Conservation (phyloP, 2,797 vertebrate species). For the Macrochelys suwanniensis region DNA sequence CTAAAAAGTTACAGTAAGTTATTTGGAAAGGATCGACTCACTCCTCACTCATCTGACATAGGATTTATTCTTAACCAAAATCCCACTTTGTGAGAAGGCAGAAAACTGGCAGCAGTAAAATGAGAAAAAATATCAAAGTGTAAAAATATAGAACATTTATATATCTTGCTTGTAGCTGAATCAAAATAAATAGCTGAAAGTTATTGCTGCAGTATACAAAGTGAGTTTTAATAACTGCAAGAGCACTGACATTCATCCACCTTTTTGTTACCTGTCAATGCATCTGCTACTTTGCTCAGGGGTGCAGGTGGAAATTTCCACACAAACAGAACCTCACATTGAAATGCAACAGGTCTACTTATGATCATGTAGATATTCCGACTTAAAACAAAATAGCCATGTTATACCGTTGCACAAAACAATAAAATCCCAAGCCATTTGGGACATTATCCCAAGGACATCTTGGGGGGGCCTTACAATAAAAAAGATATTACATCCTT, state of each 20-base stretch:
- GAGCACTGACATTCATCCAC: not conserved
- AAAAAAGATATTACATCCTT: not conserved
- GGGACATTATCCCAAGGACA: not conserved
- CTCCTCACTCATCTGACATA: not conserved
- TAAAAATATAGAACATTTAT: not conserved
- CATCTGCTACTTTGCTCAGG: not conserved
- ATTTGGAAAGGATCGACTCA: constrained; percentile 33
- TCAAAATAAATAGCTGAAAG: not conserved
- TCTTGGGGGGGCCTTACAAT: not conserved
- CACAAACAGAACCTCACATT: not conserved
- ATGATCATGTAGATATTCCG: not conserved
- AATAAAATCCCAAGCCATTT: not conserved
- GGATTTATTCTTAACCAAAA: not conserved
- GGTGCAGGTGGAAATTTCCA: not conserved
- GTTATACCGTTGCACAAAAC: not conserved
- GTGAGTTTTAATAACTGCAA: not conserved
- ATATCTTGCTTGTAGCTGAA: not conserved
- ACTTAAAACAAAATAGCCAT: not conserved
- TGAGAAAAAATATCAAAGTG: not conserved
- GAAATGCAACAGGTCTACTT: not conserved
- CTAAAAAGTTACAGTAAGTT: constrained; percentile 43
- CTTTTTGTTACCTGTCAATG: not conserved
- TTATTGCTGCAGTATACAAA: not conserved
- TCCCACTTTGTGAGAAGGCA: not conserved
- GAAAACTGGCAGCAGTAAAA: not conserved